Percentiles rank a stretch among this genome's conserved stretches.
These are phyloP conservation scores for Hypsibius dujardini DNA, from an alignment of 1,140 invertebrate genomes.

Conservation along the genomic window DNA sequence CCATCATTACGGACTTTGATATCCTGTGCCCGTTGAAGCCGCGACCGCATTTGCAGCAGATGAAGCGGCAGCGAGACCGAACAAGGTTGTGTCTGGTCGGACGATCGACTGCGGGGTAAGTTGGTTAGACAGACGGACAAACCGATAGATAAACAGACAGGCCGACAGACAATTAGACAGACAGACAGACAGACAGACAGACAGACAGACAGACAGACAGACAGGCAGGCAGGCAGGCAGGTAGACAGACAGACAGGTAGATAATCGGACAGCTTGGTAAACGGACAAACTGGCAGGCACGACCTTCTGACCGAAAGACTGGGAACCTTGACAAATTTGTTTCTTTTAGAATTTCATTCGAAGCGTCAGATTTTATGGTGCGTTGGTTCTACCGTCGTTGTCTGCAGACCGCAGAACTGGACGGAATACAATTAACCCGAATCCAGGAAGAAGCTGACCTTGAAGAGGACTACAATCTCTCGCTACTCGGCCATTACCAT, in stretches of 20 bases:
- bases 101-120: background rate
- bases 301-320: too few relatives aligned
- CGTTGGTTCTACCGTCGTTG: background rate
- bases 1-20: background rate
- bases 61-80: background rate
- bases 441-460: background rate
- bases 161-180: too few relatives aligned
- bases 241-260: too few relatives aligned
- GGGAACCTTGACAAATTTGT: too few relatives aligned
- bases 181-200: too few relatives aligned
- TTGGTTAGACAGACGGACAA: too few relatives aligned
- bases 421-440: background rate
- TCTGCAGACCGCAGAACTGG: conserved; percentile 1
- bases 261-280: too few relatives aligned
- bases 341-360: too few relatives aligned
- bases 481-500: background rate
- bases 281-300: too few relatives aligned
- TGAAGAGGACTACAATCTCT: background rate
- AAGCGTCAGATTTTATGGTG: conserved; percentile 5
- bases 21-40: background rate
- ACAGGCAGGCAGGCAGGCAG: too few relatives aligned
- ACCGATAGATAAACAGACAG: too few relatives aligned
- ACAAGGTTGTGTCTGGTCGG: background rate
- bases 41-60: background rate
- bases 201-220: too few relatives aligned